A percentile compares a stretch with the other conserved stretches of the same genome.
phyloP scores from a whole-genome alignment of 2,888 invertebrate species.

The Hydraecia micacea region DNA sequence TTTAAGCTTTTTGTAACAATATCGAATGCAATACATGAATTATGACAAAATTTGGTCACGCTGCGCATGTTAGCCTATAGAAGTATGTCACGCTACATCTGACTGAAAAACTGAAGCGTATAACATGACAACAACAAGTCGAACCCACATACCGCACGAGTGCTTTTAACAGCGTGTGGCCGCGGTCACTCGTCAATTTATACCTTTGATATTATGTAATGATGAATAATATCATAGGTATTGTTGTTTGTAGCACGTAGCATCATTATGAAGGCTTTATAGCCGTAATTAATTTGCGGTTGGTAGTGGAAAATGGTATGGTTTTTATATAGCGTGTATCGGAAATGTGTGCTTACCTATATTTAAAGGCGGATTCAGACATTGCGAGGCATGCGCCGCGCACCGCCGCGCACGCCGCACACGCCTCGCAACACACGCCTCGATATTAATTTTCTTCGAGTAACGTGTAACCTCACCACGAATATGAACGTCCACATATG shows the following conservation, averaged over 20 bases:
- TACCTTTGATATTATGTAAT: slow-evolving; percentile 26
- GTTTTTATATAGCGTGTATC: background rate
- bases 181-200: slow-evolving; percentile 52
- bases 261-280: background rate
- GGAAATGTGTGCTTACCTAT: background rate
- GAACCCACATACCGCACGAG: slow-evolving; percentile 22
- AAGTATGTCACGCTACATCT: background rate
- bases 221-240: slow-evolving; percentile 6
- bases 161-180: slow-evolving; percentile 52
- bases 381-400: too few species aligned
- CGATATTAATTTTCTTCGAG: too few species aligned
- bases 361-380: too few species aligned
- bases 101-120: slow-evolving; percentile 13
- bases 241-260: background rate
- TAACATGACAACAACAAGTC: slow-evolving; percentile 19
- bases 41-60: background rate
- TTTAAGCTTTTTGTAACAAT: background rate
- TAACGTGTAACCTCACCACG: too few species aligned
- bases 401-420: too few species aligned
- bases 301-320: background rate
- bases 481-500: too few species aligned
- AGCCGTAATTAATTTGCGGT: slow-evolving; percentile 7
- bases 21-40: background rate
- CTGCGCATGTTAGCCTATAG: too few species aligned
- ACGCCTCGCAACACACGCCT: too few species aligned